Evolutionary conservation across 2,888 invertebrate species (phyloP).

Genomic region (Cyclophora albipunctata): DNA sequence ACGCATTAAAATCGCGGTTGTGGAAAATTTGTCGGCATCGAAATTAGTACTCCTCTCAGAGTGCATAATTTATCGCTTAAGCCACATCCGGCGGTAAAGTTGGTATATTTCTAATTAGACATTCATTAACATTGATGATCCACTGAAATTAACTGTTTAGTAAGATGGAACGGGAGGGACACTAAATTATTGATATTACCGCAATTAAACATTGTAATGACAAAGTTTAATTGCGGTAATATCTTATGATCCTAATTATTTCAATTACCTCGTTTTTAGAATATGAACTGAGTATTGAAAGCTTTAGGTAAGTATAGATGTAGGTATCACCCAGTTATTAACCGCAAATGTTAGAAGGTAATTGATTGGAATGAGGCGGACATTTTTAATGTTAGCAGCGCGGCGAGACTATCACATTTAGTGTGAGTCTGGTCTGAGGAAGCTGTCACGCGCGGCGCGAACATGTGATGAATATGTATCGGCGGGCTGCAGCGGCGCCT

Average conservation of each 20-base stretch:
- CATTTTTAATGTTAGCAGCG: conserved; percentile 20
- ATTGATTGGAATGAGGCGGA: conserved; percentile 27
- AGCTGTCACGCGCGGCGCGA: conserved; percentile 71
- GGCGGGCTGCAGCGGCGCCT: conserved; percentile 66
- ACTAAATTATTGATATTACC: too few relatives aligned
- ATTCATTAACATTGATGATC: conserved; percentile 58
- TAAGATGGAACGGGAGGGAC: too few relatives aligned
- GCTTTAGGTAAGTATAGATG: too few relatives aligned
- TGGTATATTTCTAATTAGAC: conserved; percentile 61
- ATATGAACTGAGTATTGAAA: too few relatives aligned
- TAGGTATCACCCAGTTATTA: too few relatives aligned
- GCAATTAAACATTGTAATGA: not conserved
- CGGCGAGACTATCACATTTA: conserved; percentile 5
- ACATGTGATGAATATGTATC: conserved; percentile 71
- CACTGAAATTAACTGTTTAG: conserved; percentile 13
- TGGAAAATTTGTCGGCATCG: conserved; percentile 73
- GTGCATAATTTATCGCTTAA: conserved; percentile 71
- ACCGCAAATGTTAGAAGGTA: conserved; percentile 8
- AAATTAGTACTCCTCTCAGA: conserved; percentile 68
- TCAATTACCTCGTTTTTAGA: too few relatives aligned
- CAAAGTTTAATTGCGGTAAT: too few relatives aligned
- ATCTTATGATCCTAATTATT: too few relatives aligned
- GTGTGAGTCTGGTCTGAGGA: conserved; percentile 47
- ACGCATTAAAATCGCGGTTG: conserved; percentile 73
- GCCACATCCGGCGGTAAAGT: conserved; percentile 53